These are phyloP conservation scores for Nipponia nippon DNA, from an alignment of 2,113 vertebrate genomes.

Conservation along the genomic window DNA sequence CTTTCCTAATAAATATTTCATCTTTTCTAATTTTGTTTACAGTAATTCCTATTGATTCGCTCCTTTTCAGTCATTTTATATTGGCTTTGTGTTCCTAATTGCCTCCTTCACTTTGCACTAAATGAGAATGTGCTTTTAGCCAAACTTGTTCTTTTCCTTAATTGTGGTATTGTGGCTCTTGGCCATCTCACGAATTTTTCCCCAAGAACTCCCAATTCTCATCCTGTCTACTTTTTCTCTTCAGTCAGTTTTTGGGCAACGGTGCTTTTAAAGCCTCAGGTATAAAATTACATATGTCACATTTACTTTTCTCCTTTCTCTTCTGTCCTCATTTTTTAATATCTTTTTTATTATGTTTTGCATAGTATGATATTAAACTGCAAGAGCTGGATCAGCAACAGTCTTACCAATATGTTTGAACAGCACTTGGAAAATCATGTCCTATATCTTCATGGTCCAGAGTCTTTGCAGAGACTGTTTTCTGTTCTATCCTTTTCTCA, in stretches of 20 bases:
- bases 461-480: background rate
- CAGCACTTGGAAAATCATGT: background rate
- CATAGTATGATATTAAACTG: background rate
- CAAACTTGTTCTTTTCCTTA: background rate
- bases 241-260: background rate
- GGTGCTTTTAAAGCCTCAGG: background rate
- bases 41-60: constrained; percentile 29
- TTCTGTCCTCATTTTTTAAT: background rate
- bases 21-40: constrained; percentile 29
- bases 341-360: background rate
- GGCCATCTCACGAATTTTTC: background rate
- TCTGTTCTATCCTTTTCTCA: background rate
- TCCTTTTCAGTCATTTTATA: background rate
- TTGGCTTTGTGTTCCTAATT: constrained; percentile 27
- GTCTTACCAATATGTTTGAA: background rate
- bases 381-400: background rate
- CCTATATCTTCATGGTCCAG: background rate
- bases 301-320: background rate
- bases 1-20: constrained; percentile 42
- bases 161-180: background rate
- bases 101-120: background rate
- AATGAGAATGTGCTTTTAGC: background rate
- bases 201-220: background rate
- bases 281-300: background rate
- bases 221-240: background rate